Evolutionary conservation across 2,888 invertebrate species (phyloP), one percentile per base, ranked within the genome.

Genomic region (Agonopterix arenella): DNA sequence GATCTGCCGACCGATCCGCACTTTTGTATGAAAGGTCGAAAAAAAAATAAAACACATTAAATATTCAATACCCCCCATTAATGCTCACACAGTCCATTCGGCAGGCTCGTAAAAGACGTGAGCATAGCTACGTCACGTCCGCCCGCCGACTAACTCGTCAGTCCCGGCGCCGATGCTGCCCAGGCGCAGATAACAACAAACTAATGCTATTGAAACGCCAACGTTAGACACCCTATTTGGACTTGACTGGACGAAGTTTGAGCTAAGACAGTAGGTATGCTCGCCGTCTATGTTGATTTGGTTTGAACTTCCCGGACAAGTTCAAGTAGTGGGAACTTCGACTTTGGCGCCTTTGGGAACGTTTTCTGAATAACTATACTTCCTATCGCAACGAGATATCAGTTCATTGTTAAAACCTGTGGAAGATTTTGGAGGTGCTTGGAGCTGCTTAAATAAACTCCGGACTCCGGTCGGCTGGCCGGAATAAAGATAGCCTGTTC

Each of bases 161-260:
- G 44, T 54, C 53, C 51, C 57, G 62, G 59, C 66, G 63, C 62
- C 62, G 54, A 52, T 46, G 52, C 46, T 52, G 46, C 42, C 49
- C 10, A 43, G 60, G 28, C 28, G 38, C 13, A 43, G 60, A 62
- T 57, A 58, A 59, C 59, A 53, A 52, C 51, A 46, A 53, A 54
- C 57, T 53, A 56, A 55, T 57, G 57, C 60, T 53, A 64, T 61
- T 64, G 58, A 64, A 62, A 62, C 59, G 63, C 60, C 66, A 61
- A 43, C 51, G 44, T 45, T 40, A 18, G 41, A 41, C 47, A 51
- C 66, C 62, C 36, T 66, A 60, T 66, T 64, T 57, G 63, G 62
- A n/a, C 16, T 11, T 52, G 61, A 57, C 54, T 55, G 55, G 44
- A 38, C 50, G 49, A 52, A 49, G 52, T 52, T 49, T 47, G 48